Conservation (phyloP, 2,113 vertebrate genomes). For the Chelonoidis abingdonii region DNA sequence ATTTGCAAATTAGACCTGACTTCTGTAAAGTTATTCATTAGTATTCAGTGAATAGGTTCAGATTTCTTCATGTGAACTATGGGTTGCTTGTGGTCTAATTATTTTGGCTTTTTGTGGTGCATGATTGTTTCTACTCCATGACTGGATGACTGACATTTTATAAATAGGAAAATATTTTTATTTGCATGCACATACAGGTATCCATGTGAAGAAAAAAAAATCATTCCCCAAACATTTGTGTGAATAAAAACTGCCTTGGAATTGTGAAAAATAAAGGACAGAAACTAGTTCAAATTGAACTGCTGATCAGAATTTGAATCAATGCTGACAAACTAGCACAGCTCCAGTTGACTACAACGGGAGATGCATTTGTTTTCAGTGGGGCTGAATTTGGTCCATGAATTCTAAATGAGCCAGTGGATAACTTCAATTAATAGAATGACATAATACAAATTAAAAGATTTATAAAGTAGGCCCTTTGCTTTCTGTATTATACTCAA, state of each 20-base stretch:
- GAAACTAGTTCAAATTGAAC: not conserved
- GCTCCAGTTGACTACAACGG: constrained; percentile 10
- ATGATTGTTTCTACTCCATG: not conserved
- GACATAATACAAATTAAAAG: constrained; percentile 44
- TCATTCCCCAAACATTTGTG: not conserved
- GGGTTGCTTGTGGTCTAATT: not conserved
- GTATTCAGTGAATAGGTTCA: constrained; percentile 11
- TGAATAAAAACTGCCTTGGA: not conserved
- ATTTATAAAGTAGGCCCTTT: constrained; percentile 5
- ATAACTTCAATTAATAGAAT: constrained; percentile 48
- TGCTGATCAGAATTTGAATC: constrained; percentile 54
- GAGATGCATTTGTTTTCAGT: constrained; percentile 28
- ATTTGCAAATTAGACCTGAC: not conserved
- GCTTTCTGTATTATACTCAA: not conserved
- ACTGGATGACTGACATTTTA: constrained; percentile 27
- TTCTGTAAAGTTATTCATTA: not conserved
- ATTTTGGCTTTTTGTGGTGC: not conserved
- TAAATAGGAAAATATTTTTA: not conserved
- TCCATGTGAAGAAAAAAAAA: not conserved
- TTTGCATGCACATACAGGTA: not conserved
- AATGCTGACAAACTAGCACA: not conserved
- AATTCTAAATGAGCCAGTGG: constrained; percentile 55
- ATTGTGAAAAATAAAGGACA: not conserved
- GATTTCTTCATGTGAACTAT: no score
- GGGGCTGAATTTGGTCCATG: constrained; percentile 22